These are phyloP conservation scores for Knipowitschia caucasica DNA, from an alignment of 2,797 vertebrate species.

Conservation along the genomic window DNA sequence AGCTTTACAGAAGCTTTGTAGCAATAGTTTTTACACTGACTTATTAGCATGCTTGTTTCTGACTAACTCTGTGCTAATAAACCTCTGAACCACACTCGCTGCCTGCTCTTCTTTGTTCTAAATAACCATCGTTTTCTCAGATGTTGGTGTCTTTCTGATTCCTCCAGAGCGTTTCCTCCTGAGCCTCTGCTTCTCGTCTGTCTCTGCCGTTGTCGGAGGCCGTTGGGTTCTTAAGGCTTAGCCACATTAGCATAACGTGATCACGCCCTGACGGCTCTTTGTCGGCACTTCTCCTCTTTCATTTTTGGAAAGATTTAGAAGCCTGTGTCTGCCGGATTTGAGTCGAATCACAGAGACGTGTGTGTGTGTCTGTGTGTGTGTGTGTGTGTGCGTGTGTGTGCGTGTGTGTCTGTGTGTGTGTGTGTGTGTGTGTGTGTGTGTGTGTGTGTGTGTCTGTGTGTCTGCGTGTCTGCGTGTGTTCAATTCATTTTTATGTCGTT, in stretches of 20 bases:
- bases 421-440: too few species aligned
- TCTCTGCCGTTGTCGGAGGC: slow-evolving; percentile 23
- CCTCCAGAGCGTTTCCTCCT: slow-evolving; percentile 9
- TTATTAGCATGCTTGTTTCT: slow-evolving; percentile 12
- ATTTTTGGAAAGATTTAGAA: slow-evolving; percentile 6
- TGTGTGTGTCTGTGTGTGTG: too few species aligned
- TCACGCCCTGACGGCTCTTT: slow-evolving; percentile 2
- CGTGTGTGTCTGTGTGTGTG: too few species aligned
- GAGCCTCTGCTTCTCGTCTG: slow-evolving; percentile 13
- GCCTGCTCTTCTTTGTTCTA: slow-evolving; percentile 43
- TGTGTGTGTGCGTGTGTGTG: too few species aligned
- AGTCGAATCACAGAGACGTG: neutral
- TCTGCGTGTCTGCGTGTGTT: too few species aligned
- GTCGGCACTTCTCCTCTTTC: slow-evolving; percentile 14
- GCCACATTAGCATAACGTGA: slow-evolving; percentile 28
- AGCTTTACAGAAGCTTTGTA: slow-evolving; percentile 8
- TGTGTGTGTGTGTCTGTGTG: too few species aligned
- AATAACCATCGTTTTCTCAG: slow-evolving; percentile 23
- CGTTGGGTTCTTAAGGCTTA: slow-evolving; percentile 31
- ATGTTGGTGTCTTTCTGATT: slow-evolving; percentile 18
- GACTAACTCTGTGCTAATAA: slow-evolving; percentile 63
- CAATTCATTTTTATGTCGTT: too few species aligned
- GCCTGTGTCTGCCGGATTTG: slow-evolving; percentile 3
- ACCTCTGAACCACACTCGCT: slow-evolving; percentile 50
- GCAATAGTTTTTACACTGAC: neutral